Conservation (phyloP, 2,113 vertebrate species). For the Panurus biarmicus region DNA sequence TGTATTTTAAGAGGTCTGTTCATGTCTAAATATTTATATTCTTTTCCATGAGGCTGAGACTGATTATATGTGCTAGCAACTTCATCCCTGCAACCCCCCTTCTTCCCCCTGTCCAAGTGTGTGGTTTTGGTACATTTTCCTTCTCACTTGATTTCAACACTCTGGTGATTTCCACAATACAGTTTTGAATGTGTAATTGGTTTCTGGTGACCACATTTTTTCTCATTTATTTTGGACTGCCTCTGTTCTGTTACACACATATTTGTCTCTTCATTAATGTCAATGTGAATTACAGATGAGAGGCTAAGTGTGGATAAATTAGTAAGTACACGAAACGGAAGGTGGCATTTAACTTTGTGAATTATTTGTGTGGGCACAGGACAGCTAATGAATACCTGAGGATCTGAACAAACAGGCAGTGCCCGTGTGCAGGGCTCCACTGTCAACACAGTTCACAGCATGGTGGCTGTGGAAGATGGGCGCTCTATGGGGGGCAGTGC, state of each 20-base stretch:
- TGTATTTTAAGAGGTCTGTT: slow-evolving; percentile 59
- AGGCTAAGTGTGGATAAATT: slow-evolving; percentile 33
- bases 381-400: slow-evolving; percentile 17
- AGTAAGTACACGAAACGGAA: neutral
- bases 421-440: neutral
- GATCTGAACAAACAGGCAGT: neutral
- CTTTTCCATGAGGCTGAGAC: slow-evolving; percentile 25
- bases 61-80: slow-evolving; percentile 20
- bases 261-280: slow-evolving; percentile 52
- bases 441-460: accelerated
- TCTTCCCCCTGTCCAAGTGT: neutral
- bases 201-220: slow-evolving; percentile 48
- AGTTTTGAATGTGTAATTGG: slow-evolving; percentile 21
- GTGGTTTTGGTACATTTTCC: slow-evolving; percentile 1
- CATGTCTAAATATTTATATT: slow-evolving; percentile 56
- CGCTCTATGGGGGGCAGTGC: neutral
- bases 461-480: neutral
- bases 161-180: neutral
- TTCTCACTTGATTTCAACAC: slow-evolving; percentile 10
- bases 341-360: neutral
- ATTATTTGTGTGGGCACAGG: slow-evolving; percentile 32
- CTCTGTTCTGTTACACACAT: slow-evolving; percentile 4
- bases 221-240: slow-evolving; percentile 36
- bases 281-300: slow-evolving; percentile 36
- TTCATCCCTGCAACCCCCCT: neutral